Percentiles rank a stretch among this genome's conserved stretches.
phyloP scores from a whole-genome alignment of 2,113 vertebrate species.

The Scatophagus argus region DNA sequence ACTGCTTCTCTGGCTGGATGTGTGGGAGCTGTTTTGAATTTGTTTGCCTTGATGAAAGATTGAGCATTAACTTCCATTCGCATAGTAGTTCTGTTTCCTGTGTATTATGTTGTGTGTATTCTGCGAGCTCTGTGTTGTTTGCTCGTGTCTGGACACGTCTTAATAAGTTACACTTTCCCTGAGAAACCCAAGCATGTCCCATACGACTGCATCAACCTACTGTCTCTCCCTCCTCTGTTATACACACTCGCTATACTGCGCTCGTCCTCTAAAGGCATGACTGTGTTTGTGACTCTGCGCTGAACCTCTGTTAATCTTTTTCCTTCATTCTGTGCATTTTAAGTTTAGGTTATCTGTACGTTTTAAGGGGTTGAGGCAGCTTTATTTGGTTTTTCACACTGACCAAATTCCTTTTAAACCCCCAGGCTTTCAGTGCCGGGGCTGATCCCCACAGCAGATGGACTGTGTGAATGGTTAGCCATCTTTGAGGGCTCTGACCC shows the following conservation, averaged over 20 bases:
- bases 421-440: slow-evolving; percentile 84
- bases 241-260: slow-evolving; percentile 27
- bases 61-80: background rate
- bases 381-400: slow-evolving; percentile 90
- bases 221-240: slow-evolving; percentile 41
- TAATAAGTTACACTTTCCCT: slow-evolving; percentile 16
- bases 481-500: slow-evolving; percentile 89
- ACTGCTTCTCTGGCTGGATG: slow-evolving; percentile 29
- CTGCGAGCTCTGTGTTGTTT: background rate
- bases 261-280: background rate
- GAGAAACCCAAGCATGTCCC: slow-evolving; percentile 30
- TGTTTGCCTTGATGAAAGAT: background rate
- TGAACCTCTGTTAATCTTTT: slow-evolving; percentile 6
- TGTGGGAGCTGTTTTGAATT: background rate
- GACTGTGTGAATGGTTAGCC: slow-evolving; percentile 93
- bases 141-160: slow-evolving; percentile 15
- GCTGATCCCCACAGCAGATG: slow-evolving; percentile 93
- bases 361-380: slow-evolving; percentile 77
- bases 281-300: slow-evolving; percentile 55
- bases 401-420: slow-evolving; percentile 90
- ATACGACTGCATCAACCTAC: background rate
- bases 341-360: slow-evolving; percentile 76
- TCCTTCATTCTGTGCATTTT: slow-evolving; percentile 34
- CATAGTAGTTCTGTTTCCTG: background rate
- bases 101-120: background rate